Evolutionary conservation across 2,113 vertebrate species (phyloP), one percentile per base, ranked within the genome.

Genomic region (Melanerpes formicivorus): DNA sequence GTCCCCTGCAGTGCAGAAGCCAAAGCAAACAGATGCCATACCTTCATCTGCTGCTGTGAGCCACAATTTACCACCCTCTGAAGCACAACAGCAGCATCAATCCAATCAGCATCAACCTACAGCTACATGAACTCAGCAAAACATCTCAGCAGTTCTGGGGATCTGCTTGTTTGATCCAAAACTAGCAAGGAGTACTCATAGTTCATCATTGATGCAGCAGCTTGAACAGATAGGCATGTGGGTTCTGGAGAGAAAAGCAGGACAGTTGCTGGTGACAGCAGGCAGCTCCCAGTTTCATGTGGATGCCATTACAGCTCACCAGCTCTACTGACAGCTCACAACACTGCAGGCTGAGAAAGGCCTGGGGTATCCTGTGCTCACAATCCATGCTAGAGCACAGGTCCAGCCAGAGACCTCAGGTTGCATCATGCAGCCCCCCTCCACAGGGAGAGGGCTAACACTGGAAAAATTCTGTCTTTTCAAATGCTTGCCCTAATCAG

Each of bases 401-500:
- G 90, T 42, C 26, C 17, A 82, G 65, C 50, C 76, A 90, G 80
- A 80, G 80, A 80, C 42, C n/a, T n/a, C 14, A 17, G 42, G 26
- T 34, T 54, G 48, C 58, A 29, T 71, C 84, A 89, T 0, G 5
- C 18, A 85, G 88, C 8, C 18, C 23, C 55, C 54, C 66, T 63
- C 18, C 67, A n/a, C 27, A 29, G 42, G n/a, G 44, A 37, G 11
- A 76, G 23, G 9, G 21, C 37, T 10, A 32, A 72, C 66, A 46
- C 59, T 89, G 84, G 65, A 84, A 94, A 86, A 84, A 81, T 54
- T 72, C 81, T 81, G 70, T 78, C 87, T 86, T 90, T 92, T 87
- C 29, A 6, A 90, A 64, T 56, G 70, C 62, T 75, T 64, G 71
- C 74, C 79, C 55, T 69, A 50, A 87, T 84, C 60, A 76, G 75